phyloP scores from a whole-genome alignment of 2,888 invertebrate genomes.

The Tipula helvola region DNA sequence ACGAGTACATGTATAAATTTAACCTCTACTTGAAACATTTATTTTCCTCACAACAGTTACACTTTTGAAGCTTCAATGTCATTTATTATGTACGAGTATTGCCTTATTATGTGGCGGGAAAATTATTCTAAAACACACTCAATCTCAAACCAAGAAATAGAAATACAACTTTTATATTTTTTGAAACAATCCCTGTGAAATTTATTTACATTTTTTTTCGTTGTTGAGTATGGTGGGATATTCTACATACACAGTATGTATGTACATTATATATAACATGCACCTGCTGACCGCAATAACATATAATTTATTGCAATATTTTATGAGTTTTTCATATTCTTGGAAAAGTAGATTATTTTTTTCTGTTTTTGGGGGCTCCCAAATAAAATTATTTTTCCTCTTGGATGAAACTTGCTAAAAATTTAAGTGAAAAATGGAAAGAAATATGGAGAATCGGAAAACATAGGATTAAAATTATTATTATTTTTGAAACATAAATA shows the following conservation, averaged over 20 bases:
- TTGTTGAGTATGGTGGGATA: background rate
- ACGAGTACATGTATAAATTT: background rate
- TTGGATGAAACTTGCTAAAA: background rate
- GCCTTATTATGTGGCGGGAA: too few relatives aligned
- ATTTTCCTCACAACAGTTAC: background rate
- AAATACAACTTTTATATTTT: background rate
- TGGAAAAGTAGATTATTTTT: background rate
- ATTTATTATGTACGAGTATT: background rate
- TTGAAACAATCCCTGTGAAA: background rate
- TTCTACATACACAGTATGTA: background rate
- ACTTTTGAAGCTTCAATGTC: background rate
- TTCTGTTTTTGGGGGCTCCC: background rate
- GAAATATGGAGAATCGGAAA: background rate
- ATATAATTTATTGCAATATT: conserved; percentile 6
- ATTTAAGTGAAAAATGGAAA: background rate
- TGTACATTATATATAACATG: background rate
- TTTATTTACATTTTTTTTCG: background rate
- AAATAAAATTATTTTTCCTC: background rate
- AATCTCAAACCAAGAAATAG: too few relatives aligned
- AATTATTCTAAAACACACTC: too few relatives aligned
- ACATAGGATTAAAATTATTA: background rate
- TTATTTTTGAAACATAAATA: background rate
- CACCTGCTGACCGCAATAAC: conserved; percentile 5
- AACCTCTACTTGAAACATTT: background rate
- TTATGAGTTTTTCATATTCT: background rate